Evolutionary conservation across 2,888 invertebrate species (phyloP).

Genomic region (Willowsia nigromaculata): DNA sequence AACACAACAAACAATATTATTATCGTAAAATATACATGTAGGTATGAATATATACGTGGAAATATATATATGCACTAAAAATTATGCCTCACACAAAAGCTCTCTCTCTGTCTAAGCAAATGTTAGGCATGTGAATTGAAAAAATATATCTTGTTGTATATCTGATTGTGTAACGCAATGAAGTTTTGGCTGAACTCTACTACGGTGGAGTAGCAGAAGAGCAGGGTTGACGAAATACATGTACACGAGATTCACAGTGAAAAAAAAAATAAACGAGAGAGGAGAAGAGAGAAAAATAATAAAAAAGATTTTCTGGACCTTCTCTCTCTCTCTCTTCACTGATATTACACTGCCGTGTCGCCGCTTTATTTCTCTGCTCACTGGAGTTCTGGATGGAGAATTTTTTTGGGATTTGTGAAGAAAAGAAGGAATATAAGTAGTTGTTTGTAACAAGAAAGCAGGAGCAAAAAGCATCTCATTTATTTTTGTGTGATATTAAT

Average conservation of each 20-base stretch:
- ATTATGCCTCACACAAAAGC: slow-evolving; percentile 30
- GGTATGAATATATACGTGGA: background rate
- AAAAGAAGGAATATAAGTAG: slow-evolving; percentile 51
- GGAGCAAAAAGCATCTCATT: slow-evolving; percentile 59
- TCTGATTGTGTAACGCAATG: slow-evolving; percentile 60
- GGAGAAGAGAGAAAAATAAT: too few relatives aligned
- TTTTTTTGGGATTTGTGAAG: slow-evolving; percentile 65
- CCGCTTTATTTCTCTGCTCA: slow-evolving; percentile 55
- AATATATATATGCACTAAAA: slow-evolving; percentile 10
- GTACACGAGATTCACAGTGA: slow-evolving; percentile 41
- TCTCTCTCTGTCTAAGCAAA: too few relatives aligned
- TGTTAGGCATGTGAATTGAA: slow-evolving; percentile 45
- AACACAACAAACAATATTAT: background rate
- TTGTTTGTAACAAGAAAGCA: too few relatives aligned
- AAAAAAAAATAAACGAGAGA: slow-evolving; percentile 23
- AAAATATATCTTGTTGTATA: slow-evolving; percentile 57
- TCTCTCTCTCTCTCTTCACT: slow-evolving; percentile 42
- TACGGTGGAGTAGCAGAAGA: slow-evolving; percentile 48
- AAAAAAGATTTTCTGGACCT: slow-evolving; percentile 68
- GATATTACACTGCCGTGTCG: slow-evolving; percentile 65
- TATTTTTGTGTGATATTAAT: slow-evolving; percentile 70
- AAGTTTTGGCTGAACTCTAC: slow-evolving; percentile 63
- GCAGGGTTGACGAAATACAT: slow-evolving; percentile 62
- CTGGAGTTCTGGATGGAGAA: slow-evolving; percentile 67
- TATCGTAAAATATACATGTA: background rate